These are phyloP conservation scores for Anguilla rostrata DNA, from an alignment of 2,113 vertebrate species.

Conservation along the genomic window DNA sequence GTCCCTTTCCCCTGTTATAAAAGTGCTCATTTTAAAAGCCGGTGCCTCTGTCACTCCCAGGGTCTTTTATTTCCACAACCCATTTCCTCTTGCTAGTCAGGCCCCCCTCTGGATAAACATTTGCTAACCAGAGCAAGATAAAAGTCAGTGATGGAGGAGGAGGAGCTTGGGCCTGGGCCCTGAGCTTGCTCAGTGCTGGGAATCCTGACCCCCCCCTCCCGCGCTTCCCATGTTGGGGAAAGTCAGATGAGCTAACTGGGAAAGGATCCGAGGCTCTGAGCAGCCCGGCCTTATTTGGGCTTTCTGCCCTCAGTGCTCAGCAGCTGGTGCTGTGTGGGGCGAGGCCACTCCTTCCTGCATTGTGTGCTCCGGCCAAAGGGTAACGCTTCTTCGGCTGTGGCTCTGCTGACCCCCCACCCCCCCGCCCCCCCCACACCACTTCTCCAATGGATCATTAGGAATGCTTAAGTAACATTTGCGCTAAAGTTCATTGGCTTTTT, in stretches of 20 bases:
- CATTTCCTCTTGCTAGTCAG: slow-evolving; percentile 19
- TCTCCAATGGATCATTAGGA: slow-evolving; percentile 35
- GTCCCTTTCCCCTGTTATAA: slow-evolving; percentile 5
- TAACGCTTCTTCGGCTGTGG: slow-evolving; percentile 32
- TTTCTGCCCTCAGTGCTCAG: slow-evolving; percentile 57
- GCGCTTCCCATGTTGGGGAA: slow-evolving; percentile 53
- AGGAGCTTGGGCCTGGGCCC: neutral
- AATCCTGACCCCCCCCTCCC: slow-evolving; percentile 45
- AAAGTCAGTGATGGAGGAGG: slow-evolving; percentile 15
- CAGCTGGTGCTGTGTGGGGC: slow-evolving; percentile 68
- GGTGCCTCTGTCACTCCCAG: slow-evolving; percentile 4
- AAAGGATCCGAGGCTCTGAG: slow-evolving; percentile 74
- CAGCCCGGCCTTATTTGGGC: slow-evolving; percentile 80
- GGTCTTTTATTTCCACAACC: slow-evolving; percentile 31
- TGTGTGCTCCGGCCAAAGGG: slow-evolving; percentile 59
- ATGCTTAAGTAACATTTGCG: slow-evolving; percentile 54
- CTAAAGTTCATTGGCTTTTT: slow-evolving; percentile 49
- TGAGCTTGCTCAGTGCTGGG: slow-evolving; percentile 36
- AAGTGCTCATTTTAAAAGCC: slow-evolving; percentile 9
- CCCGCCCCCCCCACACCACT: neutral
- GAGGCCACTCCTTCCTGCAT: slow-evolving; percentile 66
- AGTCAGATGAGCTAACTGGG: slow-evolving; percentile 73
- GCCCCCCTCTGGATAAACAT: slow-evolving; percentile 25
- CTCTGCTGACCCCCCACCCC: neutral
- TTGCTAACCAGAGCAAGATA: slow-evolving; percentile 28